Percentiles rank a stretch among this genome's conserved stretches.
Evolutionary conservation across 2,113 vertebrate genomes (phyloP).

Genomic region (Carassius auratus): DNA sequence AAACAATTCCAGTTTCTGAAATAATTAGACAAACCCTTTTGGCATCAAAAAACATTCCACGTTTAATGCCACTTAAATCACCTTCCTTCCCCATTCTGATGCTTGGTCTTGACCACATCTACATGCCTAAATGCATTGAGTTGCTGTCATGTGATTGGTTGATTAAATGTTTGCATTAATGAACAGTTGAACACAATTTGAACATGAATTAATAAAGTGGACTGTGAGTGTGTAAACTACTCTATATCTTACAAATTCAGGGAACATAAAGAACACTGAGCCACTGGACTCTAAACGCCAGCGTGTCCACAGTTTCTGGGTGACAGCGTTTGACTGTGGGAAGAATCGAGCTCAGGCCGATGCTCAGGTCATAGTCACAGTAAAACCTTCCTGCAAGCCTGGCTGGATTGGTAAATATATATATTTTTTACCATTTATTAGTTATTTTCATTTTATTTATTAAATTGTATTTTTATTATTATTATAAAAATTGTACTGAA

Average conservation of each 20-base stretch:
- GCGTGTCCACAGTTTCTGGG: conserved; percentile 90
- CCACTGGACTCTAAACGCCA: conserved; percentile 91
- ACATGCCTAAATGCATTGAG: no score
- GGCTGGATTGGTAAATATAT: conserved; percentile 81
- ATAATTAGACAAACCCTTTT: background rate
- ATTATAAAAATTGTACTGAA: background rate
- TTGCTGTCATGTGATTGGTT: background rate
- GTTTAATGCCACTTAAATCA: background rate
- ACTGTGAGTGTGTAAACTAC: background rate
- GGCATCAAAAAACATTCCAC: background rate
- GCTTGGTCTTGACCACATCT: background rate
- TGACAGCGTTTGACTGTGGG: conserved; percentile 97
- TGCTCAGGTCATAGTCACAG: conserved; percentile 92
- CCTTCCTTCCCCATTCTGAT: background rate
- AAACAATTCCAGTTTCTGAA: background rate
- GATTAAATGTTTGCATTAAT: background rate
- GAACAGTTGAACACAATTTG: background rate
- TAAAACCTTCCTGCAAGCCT: conserved; percentile 97
- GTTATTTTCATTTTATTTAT: background rate
- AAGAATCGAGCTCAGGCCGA: conserved; percentile 96
- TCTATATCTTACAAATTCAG: conserved; percentile 69
- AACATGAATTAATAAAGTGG: background rate
- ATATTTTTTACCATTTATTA: background rate
- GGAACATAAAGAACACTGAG: conserved; percentile 98
- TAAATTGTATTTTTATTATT: background rate